phyloP scores from a whole-genome alignment of 2,113 vertebrate species.

The Hippopotamus amphibius region DNA sequence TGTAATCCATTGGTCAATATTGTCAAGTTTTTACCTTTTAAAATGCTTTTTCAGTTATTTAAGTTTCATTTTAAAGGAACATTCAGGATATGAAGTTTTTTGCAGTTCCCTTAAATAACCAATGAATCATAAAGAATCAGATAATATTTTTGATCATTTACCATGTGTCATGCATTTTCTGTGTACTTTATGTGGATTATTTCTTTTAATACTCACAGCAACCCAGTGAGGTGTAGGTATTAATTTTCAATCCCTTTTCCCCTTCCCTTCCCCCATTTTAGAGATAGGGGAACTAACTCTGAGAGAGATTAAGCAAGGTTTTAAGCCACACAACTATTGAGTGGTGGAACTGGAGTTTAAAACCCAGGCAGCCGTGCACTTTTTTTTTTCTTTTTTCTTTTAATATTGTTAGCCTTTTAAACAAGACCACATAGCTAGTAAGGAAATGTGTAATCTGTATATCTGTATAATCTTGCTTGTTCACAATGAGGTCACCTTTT shows the following conservation, averaged over 20 bases:
- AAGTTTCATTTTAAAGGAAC: slow-evolving; percentile 1
- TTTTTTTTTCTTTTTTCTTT: background rate
- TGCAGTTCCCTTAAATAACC: background rate
- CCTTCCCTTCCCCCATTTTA: background rate
- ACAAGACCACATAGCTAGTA: background rate
- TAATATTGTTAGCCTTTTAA: too few relatives aligned
- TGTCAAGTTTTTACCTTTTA: slow-evolving; percentile 27
- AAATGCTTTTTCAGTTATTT: slow-evolving; percentile 27
- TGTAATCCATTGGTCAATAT: background rate
- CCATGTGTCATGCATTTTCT: background rate
- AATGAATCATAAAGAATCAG: background rate
- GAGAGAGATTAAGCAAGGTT: background rate
- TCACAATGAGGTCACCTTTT: background rate
- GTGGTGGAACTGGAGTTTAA: background rate
- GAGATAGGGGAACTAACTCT: background rate
- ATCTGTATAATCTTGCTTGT: background rate
- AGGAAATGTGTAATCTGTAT: background rate
- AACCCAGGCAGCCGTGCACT: background rate
- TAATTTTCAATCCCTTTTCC: background rate
- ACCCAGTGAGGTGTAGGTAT: background rate
- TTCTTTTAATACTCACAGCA: background rate
- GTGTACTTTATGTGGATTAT: background rate
- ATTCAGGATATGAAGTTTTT: slow-evolving; percentile 8
- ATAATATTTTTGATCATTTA: background rate
- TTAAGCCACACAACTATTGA: background rate